Evolutionary conservation across 2,113 vertebrate genomes (phyloP).

Genomic region (Mellivora capensis): DNA sequence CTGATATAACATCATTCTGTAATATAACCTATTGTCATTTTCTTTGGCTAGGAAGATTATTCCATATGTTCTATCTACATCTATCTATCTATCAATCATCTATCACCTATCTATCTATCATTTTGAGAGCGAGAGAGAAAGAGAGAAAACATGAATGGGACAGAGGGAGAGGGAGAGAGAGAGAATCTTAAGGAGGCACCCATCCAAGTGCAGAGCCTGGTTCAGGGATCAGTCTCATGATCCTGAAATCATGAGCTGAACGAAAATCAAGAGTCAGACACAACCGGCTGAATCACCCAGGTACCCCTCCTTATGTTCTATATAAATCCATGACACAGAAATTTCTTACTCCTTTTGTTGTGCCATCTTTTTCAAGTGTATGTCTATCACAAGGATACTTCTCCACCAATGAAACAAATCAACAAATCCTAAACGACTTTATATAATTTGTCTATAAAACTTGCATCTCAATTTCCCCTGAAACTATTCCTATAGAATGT

Average conservation of each 20-base stretch:
- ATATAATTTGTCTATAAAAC: background rate
- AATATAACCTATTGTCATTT: background rate
- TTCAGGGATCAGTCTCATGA: background rate
- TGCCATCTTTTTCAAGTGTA: background rate
- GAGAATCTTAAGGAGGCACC: background rate
- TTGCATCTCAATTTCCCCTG: background rate
- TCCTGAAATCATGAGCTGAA: background rate
- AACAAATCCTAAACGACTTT: background rate
- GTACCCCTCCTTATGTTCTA: background rate
- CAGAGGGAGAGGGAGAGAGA: background rate
- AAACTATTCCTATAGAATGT: background rate
- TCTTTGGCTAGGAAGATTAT: background rate
- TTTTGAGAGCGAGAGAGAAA: background rate
- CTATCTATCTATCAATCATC: background rate
- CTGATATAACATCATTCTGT: background rate
- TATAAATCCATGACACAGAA: background rate
- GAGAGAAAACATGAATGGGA: background rate
- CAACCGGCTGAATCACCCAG: background rate
- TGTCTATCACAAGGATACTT: background rate
- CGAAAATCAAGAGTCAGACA: background rate
- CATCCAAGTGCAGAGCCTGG: background rate
- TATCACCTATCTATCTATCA: background rate
- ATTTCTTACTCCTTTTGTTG: background rate
- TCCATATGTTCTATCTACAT: background rate
- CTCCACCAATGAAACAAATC: background rate